Evolutionary conservation across 2,113 vertebrate genomes (phyloP), one percentile per base, ranked within the genome.

Genomic region (Ammodytes dubius): DNA sequence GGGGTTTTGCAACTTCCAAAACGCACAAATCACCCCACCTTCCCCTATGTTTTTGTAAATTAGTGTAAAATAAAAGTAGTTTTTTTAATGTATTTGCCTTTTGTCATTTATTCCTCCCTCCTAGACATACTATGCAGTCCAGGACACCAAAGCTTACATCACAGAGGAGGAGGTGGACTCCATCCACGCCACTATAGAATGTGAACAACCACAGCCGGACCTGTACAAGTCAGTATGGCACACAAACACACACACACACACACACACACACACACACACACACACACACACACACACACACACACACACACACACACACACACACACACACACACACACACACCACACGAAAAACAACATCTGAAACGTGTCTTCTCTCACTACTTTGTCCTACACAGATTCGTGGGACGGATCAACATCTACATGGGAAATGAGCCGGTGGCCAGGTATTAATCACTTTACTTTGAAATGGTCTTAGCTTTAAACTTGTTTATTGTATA

Each of bases 131-230:
- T 97, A 96, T 77, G 97, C 98, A 8, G 96, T 99, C 72, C 97
- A 98, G 88, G 98, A 99, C 90, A 99, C 98, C 52, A 99, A 97
- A 91, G 95, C 97, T n/a, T 99, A 97, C 95, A 96, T 88, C 58
- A 96, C 92, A 2, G 98, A 97, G 80, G 87, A 95, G 56, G 98
- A 99, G 76, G 93, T 98, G 0, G 96, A 97, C 68, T 90, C 93
- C 6, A 91, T 99, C 2, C 96, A 97, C 0, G 97, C 98, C 45
- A 99, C 97, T 2, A 97, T 99, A 73, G 98, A 99, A 93, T 99
- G 98, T 90, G 98, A 99, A 95, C 98, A 99, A 90, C 98, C 98
- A 4, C 98, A 99, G 87, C 97, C 98, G 0, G 98, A 99, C 91
- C 96, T 99, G 74, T 99, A 99, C 96, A 99, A 97, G 98, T 98